Evolutionary conservation across 2,113 vertebrate genomes (phyloP), one percentile per base, ranked within the genome.

Genomic region (Hypocryptadius cinnamomeus): DNA sequence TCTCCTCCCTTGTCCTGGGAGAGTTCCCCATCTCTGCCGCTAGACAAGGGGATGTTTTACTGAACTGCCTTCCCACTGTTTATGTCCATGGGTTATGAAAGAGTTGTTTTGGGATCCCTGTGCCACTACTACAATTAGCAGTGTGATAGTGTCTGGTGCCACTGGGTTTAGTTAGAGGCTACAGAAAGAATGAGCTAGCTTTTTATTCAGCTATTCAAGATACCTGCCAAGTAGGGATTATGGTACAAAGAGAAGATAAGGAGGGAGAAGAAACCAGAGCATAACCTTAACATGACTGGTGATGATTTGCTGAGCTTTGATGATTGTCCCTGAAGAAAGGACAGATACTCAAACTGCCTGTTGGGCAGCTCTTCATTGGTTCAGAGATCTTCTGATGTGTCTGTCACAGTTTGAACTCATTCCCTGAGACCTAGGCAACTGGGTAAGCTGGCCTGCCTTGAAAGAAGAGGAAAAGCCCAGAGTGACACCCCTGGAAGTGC

Each of bases 401-500:
- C 48, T 79, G 37, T 92, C 68, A 44, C 1, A 1, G 53, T 76
- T 87, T 85, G 53, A 93, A 84, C 76, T 93, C 69, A 9, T 61
- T 54, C 68, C 35, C 37, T 45, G 79, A 79, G 50, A 92, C 69
- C 65, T 47, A 28, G 76, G 69, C 77, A 87, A 47, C 72, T 59
- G 51, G 48, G 51, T 60, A 93, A 89, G 23, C 5, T 69, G 44
- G 54, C 70, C 47, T 94, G 80, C 60, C 69, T 94, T 94, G 78
- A 92, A 97, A 96, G 88, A 40, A 70, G 56, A 95, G 65, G 69
- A 79, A 86, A 95, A 96, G 87, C 90, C 61, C 89, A 68, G 90
- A 87, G 93, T 92, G 92, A 95, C 90, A 80, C 76, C 94, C 64
- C 72, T 89, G 79, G 87, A 96, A 97, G 76, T 96, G 96, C 97